A percentile compares a stretch with the other conserved stretches of the same genome.
These are phyloP conservation scores for Salarias fasciatus DNA, from an alignment of 2,797 vertebrate genomes.

Conservation along the genomic window DNA sequence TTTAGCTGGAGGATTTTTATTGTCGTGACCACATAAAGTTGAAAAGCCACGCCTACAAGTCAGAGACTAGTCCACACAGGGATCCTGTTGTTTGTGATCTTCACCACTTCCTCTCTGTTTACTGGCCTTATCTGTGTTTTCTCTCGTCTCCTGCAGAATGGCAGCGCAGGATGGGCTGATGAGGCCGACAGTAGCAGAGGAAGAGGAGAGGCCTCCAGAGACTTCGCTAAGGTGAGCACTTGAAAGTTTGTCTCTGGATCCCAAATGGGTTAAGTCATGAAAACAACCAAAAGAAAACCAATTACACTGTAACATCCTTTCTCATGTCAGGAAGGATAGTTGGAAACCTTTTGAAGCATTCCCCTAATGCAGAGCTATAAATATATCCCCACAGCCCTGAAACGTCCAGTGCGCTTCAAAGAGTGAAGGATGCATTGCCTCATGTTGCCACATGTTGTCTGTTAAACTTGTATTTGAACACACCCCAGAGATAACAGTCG, in stretches of 20 bases:
- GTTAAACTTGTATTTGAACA: constrained; percentile 3
- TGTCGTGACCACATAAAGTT: constrained; percentile 1
- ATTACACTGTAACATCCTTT: neutral
- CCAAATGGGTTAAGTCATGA: constrained; percentile 3
- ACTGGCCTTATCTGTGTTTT: constrained; percentile 17
- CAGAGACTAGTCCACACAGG: neutral
- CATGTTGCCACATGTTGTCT: neutral
- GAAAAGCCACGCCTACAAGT: accelerated
- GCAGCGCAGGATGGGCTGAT: constrained; percentile 87
- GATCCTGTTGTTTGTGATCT: neutral
- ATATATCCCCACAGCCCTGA: neutral
- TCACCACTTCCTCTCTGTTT: constrained; percentile 9
- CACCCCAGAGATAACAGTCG: neutral
- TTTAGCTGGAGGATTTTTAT: constrained; percentile 1
- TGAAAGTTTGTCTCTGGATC: neutral
- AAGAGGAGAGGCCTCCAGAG: constrained; percentile 93
- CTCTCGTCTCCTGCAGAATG: constrained; percentile 81
- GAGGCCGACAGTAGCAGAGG: constrained; percentile 89
- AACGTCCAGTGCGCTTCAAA: constrained; percentile 7
- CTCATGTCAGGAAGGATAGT: neutral
- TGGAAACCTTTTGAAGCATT: neutral
- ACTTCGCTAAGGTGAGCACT: constrained; percentile 94
- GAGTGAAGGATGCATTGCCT: neutral
- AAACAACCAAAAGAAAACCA: neutral
- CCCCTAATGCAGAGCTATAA: neutral